Base-by-base conservation (phyloP, 2,113 vertebrate genomes). In the Atractosteus spatula region DNA sequence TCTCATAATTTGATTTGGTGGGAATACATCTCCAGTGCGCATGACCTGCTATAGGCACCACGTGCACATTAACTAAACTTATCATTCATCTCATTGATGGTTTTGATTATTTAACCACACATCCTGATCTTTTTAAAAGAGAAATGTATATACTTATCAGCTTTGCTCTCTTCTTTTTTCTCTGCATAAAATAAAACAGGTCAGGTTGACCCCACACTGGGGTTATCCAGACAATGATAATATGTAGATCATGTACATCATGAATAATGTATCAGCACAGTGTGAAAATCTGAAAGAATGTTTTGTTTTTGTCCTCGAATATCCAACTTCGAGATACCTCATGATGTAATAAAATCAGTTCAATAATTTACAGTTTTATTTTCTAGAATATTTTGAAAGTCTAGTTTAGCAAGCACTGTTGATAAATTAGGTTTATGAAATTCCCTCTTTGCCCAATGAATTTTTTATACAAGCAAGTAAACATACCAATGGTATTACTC, bases 101-200 rank as follows among this genome's bases (percentile, higher is more conserved):
- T 72, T 67, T 55, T 29, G 74, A 59, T 76, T 71, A 41, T 76
- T 81, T 79, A 83, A 81, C 71, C 70, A 76, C 75, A 75, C 74
- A 69, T 76, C 62, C 67, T 76, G 55, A 76, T 68, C 44, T 16
- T 41, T 64, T 16, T 70, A 13, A 17, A 67, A 16, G 62, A 55
- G 4, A 42, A 41, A 72, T 68, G 71, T 74, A 70, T 41, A 73
- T 75, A 77, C 78, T 72, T 72, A 77, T 62, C 73, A 76, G 80
- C 66, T 77, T 55, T 69, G 14, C 17, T 43, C 63, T 43, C 42
- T 42, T 56, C 73, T 70, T 56, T 14, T 45, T 74, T 65, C 63
- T n/a, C 76, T 67, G 74, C 81, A 69, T 75, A 71, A 76, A 77
- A 78, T 73, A 69, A 74, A 71, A 84, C 76, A 79, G 78, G 80